A percentile compares a stretch with the other conserved stretches of the same genome.
phyloP scores from a whole-genome alignment of 2,113 vertebrate species.

The Cettia cetti region DNA sequence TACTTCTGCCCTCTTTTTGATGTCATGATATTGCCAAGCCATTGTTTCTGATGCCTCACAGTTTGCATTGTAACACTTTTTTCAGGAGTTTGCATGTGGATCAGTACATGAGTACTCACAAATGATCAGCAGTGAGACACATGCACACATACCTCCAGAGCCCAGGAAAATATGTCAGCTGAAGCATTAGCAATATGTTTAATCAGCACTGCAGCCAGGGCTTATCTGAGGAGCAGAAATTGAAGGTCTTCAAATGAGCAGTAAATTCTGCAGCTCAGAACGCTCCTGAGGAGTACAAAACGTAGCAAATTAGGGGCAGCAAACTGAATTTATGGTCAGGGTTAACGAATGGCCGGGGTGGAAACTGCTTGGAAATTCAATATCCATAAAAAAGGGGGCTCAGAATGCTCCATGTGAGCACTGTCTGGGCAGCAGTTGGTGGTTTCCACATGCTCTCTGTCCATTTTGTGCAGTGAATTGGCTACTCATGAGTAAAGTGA shows the following conservation, averaged over 20 bases:
- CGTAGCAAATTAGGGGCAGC: not conserved
- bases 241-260: constrained; percentile 3
- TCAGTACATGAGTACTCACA: constrained; percentile 50
- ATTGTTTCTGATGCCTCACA: not conserved
- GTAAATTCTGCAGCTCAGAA: not conserved
- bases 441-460: not conserved
- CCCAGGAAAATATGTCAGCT: constrained; percentile 32
- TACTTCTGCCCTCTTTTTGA: not conserved
- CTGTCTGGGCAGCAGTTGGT: not conserved
- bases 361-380: not conserved
- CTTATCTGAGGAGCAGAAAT: constrained; percentile 20
- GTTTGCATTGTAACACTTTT: not conserved
- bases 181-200: constrained; percentile 56
- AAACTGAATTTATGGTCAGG: not conserved
- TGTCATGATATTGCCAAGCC: constrained; percentile 22
- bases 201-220: constrained; percentile 29
- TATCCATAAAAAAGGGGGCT: not conserved
- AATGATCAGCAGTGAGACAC: not conserved
- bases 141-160: not conserved
- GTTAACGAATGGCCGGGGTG: not conserved
- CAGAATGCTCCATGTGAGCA: not conserved
- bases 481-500: not conserved
- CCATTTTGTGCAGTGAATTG: not conserved
- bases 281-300: constrained; percentile 8
- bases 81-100: not conserved